These are phyloP conservation scores for Mythimna lalbum DNA, from an alignment of 2,888 invertebrate species.

Conservation along the genomic window DNA sequence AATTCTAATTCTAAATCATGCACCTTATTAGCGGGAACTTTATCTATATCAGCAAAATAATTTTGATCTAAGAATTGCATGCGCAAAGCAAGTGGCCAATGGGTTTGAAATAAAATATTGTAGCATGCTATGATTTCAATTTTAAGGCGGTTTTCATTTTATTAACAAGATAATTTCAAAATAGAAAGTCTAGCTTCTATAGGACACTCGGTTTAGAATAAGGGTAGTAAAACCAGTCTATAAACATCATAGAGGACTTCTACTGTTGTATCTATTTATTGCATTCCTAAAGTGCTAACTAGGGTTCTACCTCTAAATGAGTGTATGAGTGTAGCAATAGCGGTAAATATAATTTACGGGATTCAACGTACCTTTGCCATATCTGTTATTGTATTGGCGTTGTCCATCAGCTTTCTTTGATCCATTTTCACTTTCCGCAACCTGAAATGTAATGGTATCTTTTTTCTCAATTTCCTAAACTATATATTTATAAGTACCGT, in stretches of 20 bases:
- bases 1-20: slow-evolving; percentile 61
- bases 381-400: slow-evolving; percentile 99
- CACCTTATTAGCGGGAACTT: slow-evolving; percentile 40
- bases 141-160: slow-evolving; percentile 20
- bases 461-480: slow-evolving; percentile 9
- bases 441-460: slow-evolving; percentile 88
- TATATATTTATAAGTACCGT: neutral
- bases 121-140: slow-evolving; percentile 55
- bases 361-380: slow-evolving; percentile 98
- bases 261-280: slow-evolving; percentile 46
- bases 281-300: slow-evolving; percentile 73
- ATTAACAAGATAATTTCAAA: neutral
- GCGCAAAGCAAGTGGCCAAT: slow-evolving; percentile 73
- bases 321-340: slow-evolving; percentile 86
- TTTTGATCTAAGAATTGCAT: slow-evolving; percentile 61
- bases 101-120: slow-evolving; percentile 52
- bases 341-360: slow-evolving; percentile 58
- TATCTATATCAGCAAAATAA: slow-evolving; percentile 34
- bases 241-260: slow-evolving; percentile 27
- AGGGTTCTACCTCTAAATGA: slow-evolving; percentile 78
- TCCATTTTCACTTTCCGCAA: slow-evolving; percentile 99
- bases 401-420: slow-evolving; percentile 99
- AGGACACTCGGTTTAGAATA: neutral
- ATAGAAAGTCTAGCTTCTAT: slow-evolving; percentile 20
- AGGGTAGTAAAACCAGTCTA: slow-evolving; percentile 6